Evolutionary conservation across 1,140 invertebrate genomes (phyloP), one percentile per base, ranked within the genome.

Genomic region (Hesperophylax magnus): DNA sequence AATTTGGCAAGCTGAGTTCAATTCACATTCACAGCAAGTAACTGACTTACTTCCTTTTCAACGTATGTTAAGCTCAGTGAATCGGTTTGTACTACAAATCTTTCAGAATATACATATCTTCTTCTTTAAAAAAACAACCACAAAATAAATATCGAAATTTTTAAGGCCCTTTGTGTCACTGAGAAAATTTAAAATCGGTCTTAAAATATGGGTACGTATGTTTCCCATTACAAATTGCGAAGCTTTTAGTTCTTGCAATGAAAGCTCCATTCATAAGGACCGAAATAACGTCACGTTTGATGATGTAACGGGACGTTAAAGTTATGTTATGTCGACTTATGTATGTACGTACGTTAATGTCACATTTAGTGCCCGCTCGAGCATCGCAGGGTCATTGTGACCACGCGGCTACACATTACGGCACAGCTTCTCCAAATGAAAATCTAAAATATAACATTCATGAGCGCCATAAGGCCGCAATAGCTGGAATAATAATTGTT

Each of bases 371-470:
- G 60, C 22, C 22, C 60, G 60, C 22, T 14, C 60, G 11, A 63
- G n/a, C 18, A 24, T 15, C 60, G 18, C 60, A 1, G 22, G 22
- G 22, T 15, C 15, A 24, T 65, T 65, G 22, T 20, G 27, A 24
- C 20, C 27, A 65, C 24, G 22, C 61, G 61, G 61, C 17, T 27
- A 17, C 61, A 34, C 34, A 34, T 34, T 34, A 34, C 34, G 34
- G 34, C 3, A 6, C 4, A 0, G 61, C 61, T 24, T 20, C 24
- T 14, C 61, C 20, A 15, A 27, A 31, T 27, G 61, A 24, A 24
- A 11, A 14, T 17, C 61, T 65, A 24, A 65, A 24, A 65, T 65
- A 65, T 31, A 24, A 65, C 61, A 65, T 65, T 65, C 61, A 65
- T 14, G 61, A 60, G 24, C 61, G 9, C 61, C 61, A 65, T 65